Evolutionary conservation across 2,113 vertebrate species (phyloP), one percentile per base, ranked within the genome.

Genomic region (Eublepharis macularius): DNA sequence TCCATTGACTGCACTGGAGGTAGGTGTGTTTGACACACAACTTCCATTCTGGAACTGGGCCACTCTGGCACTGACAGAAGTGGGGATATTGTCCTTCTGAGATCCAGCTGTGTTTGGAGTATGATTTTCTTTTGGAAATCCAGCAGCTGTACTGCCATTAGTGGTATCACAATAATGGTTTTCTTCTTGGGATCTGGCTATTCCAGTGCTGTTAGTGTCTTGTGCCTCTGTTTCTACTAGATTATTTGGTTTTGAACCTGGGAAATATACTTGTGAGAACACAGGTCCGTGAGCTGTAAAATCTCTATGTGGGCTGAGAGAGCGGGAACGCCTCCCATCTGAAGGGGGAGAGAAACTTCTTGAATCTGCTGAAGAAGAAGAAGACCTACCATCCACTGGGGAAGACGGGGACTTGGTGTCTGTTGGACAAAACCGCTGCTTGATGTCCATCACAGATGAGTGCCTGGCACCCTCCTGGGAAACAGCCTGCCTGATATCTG

Each of bases 251-350:
- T 92, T 90, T 78, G 88, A 86, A 1, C 85, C 72, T 0, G 91
- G 94, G 7, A 85, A 90, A 7, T 95, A 97, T 5, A 95, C 94
- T 90, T 93, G 95, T 1, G 96, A 95, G 89, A 96, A 97, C 83
- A 97, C 47, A 57, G 96, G 96, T 2, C 93, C 88, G 0, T 97
- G 96, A 2, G 94, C 82, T 6, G 94, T 16, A 63, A 94, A 94
- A 69, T 84, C 94, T 68, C 68, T 90, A 43, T 11, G 80, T 68
- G 49, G 45, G 49, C 8, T 68, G 81, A 1, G 0, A 5, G 93
- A 72, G 54, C 77, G 13, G 0, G 92, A 70, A 13, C 4, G 34
- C n/a, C 19, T n/a, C 4, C n/a, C 81, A 10, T 11, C 24, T 32
- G 74, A 39, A 6, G 19, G 73, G 47, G 13, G 51, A 34, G 63